phyloP scores from a whole-genome alignment of 2,888 invertebrate genomes.

The Leptopilina syphax region DNA sequence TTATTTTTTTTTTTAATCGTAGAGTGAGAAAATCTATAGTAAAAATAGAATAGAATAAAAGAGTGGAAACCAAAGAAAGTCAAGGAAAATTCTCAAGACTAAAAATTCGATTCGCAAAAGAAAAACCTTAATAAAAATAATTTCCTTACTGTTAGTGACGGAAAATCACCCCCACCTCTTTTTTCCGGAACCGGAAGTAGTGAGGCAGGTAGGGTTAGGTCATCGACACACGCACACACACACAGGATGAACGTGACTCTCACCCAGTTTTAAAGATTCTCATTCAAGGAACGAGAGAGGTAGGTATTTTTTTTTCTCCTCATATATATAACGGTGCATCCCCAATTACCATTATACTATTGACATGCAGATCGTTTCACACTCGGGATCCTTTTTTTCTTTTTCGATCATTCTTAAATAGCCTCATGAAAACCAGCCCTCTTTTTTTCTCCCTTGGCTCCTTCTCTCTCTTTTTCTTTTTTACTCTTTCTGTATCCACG shows the following conservation, averaged over 20 bases:
- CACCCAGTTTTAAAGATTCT: constrained; percentile 56
- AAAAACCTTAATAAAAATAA: not conserved
- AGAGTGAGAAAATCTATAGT: no score
- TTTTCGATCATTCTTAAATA: constrained; percentile 58
- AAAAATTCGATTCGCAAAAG: not conserved
- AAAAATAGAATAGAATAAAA: no score
- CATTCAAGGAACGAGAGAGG: constrained; percentile 52
- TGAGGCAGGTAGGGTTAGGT: constrained; percentile 62
- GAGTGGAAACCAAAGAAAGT: no score
- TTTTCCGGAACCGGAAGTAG: constrained; percentile 1
- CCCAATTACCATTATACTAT: constrained; percentile 72
- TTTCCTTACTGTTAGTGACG: not conserved
- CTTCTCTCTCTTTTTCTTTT: constrained; percentile 35
- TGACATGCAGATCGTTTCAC: constrained; percentile 74
- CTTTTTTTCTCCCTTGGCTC: constrained; percentile 29
- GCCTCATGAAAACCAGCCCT: constrained; percentile 62
- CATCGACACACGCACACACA: constrained; percentile 47
- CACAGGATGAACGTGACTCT: constrained; percentile 65
- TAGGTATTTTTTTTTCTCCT: constrained; percentile 18
- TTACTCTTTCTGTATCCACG: constrained; percentile 36
- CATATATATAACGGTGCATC: constrained; percentile 69
- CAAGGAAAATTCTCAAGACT: not conserved
- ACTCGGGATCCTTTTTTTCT: constrained; percentile 57
- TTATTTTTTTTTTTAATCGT: no score
- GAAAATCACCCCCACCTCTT: no score